Conservation (phyloP, 2,113 vertebrate genomes). For the Antigone vipio region DNA sequence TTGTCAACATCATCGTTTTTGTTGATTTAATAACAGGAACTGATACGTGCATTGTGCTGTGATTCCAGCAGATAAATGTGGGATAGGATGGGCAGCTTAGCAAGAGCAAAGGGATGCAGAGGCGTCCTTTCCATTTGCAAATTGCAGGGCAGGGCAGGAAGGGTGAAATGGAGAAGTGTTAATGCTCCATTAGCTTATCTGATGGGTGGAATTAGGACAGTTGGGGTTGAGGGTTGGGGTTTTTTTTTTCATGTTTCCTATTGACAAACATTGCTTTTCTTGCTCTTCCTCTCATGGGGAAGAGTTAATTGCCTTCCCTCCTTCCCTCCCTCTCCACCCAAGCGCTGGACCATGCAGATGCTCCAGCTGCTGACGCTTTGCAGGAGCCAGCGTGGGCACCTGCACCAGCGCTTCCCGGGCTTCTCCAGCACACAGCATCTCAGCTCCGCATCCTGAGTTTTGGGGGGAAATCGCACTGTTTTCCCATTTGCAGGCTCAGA, state of each 20-base stretch:
- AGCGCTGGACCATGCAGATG: fast-evolving
- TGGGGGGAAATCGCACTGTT: background rate
- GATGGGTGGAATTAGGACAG: background rate
- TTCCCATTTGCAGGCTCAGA: background rate
- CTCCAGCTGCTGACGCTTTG: background rate
- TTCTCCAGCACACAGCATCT: background rate
- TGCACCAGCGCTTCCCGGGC: background rate
- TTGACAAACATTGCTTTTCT: background rate
- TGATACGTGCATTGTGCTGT: fast-evolving
- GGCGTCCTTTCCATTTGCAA: background rate
- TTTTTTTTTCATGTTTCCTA: background rate
- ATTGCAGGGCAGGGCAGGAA: constrained; percentile 50
- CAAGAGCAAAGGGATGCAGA: background rate
- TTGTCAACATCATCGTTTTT: background rate
- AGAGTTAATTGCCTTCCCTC: background rate
- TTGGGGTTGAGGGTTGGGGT: background rate
- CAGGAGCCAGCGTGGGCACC: background rate
- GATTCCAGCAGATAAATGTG: background rate
- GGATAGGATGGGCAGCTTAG: background rate
- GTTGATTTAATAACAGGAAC: background rate
- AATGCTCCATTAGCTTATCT: constrained; percentile 19
- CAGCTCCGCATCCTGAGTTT: background rate
- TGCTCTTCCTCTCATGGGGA: background rate
- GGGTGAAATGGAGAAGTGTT: background rate
- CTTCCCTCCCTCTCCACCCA: background rate